phyloP scores from a whole-genome alignment of 2,797 vertebrate genomes.

The Lithobates sylvaticus region DNA sequence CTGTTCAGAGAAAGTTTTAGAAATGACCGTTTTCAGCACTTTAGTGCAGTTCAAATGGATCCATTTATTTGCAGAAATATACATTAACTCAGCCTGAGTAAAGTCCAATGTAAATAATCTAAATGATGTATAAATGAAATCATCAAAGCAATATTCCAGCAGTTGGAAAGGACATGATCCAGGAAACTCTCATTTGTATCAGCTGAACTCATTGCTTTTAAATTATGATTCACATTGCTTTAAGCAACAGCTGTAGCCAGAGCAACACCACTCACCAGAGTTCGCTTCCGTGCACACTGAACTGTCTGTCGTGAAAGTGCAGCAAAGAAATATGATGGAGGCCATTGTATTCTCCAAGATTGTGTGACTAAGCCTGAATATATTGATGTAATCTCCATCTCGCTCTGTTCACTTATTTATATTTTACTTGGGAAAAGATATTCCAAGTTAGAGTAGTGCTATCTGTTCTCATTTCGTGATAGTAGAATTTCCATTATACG shows the following conservation, averaged over 20 bases:
- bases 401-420: not conserved
- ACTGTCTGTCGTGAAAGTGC: not conserved
- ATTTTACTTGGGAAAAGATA: not conserved
- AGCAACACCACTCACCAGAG: not conserved
- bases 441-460: not conserved
- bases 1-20: too few relatives aligned
- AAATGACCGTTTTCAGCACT: too few relatives aligned
- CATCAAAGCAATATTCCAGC: not conserved
- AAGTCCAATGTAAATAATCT: constrained; percentile 20
- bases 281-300: not conserved
- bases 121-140: not conserved
- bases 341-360: not conserved
- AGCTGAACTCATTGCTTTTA: not conserved
- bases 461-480: not conserved
- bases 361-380: not conserved
- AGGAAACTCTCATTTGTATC: constrained; percentile 1
- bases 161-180: not conserved
- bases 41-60: not conserved
- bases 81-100: not conserved
- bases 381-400: not conserved
- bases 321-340: not conserved
- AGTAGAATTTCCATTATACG: not conserved
- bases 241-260: not conserved
- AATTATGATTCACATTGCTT: not conserved
- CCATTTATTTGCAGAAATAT: not conserved